Evolutionary conservation across 2,888 invertebrate species (phyloP).

Genomic region (Pharmacophagus antenor): DNA sequence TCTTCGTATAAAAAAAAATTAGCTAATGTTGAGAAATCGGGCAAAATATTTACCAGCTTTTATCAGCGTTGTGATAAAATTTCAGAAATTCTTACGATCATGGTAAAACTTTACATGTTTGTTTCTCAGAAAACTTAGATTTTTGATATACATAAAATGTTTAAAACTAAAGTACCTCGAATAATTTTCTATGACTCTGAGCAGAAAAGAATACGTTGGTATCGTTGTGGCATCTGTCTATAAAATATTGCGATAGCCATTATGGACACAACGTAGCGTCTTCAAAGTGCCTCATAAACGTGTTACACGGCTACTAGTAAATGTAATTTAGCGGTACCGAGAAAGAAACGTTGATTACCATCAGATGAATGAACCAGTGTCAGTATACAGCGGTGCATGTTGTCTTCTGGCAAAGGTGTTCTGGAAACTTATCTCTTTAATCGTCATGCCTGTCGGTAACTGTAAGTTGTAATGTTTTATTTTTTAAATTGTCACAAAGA

Average conservation of each 20-base stretch:
- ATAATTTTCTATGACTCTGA: constrained; percentile 73
- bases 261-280: constrained; percentile 73
- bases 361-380: constrained; percentile 68
- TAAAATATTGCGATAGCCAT: constrained; percentile 78
- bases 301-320: constrained; percentile 76
- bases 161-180: constrained; percentile 52
- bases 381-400: constrained; percentile 59
- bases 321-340: constrained; percentile 78
- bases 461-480: constrained; percentile 53
- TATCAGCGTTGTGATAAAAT: constrained; percentile 19
- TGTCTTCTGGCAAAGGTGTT: constrained; percentile 72
- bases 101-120: constrained; percentile 37
- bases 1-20: background rate
- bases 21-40: constrained; percentile 25
- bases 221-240: constrained; percentile 71
- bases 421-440: constrained; percentile 67
- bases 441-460: constrained; percentile 48
- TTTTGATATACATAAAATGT: constrained; percentile 60
- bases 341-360: constrained; percentile 74
- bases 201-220: constrained; percentile 68
- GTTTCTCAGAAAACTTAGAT: constrained; percentile 66
- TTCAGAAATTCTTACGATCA: constrained; percentile 26
- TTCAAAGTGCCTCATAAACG: constrained; percentile 77
- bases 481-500: constrained; percentile 29
- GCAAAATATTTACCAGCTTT: constrained; percentile 19